A percentile compares a stretch with the other conserved stretches of the same genome.
These are phyloP conservation scores for Caenorhabditis drosophilae DNA, from an alignment of 2,888 invertebrate genomes.

Conservation along the genomic window DNA sequence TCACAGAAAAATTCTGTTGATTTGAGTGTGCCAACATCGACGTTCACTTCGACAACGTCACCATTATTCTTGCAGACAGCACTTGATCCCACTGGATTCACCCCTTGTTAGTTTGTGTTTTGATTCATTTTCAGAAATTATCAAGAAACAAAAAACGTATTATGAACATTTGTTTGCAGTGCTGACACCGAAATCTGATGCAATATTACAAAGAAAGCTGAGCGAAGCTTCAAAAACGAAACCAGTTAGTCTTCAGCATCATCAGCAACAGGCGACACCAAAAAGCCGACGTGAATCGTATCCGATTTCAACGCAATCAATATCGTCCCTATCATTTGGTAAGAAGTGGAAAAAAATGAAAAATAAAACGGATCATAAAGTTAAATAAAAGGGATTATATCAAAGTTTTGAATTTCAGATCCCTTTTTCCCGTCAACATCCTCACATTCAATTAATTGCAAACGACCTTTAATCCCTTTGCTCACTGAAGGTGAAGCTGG, in stretches of 20 bases:
- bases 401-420: too few species aligned
- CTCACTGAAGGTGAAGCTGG: too few species aligned
- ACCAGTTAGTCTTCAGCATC: too few species aligned
- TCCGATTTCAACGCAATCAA: background rate
- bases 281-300: background rate
- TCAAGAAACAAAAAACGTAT: background rate
- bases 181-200: conserved; percentile 48
- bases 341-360: too few species aligned
- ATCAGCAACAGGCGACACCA: conserved; percentile 2
- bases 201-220: conserved; percentile 36
- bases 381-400: too few species aligned
- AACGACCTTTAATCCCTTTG: too few species aligned
- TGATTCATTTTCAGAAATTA: background rate
- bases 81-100: conserved; percentile 23
- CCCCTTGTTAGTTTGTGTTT: conserved; percentile 20
- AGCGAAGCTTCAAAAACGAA: conserved; percentile 20
- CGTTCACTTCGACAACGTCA: too few species aligned
- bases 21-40: background rate
- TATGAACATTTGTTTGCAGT: conserved; percentile 39
- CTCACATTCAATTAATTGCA: too few species aligned
- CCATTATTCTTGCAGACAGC: conserved; percentile 26
- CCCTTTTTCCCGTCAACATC: too few species aligned
- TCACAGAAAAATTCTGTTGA: conserved; percentile 7
- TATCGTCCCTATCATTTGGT: background rate
- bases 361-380: too few species aligned